These are phyloP conservation scores for Notolepis coatsorum DNA, from an alignment of 2,797 vertebrate genomes.

Conservation along the genomic window DNA sequence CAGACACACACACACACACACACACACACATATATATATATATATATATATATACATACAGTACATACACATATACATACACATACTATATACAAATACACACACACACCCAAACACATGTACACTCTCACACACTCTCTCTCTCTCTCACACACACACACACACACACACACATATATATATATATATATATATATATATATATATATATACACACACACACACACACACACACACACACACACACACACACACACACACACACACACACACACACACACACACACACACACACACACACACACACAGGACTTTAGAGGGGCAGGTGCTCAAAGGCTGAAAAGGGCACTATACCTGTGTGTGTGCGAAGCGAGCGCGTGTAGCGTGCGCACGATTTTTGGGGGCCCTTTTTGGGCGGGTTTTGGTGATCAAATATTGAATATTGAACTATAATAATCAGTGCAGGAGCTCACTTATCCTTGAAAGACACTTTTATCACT, in stretches of 20 bases:
- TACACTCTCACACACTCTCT: constrained; percentile 3
- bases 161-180: background rate
- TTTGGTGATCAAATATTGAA: too few relatives aligned
- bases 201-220: background rate
- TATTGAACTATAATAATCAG: too few relatives aligned
- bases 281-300: constrained; percentile 15
- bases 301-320: background rate
- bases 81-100: background rate
- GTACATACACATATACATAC: constrained; percentile 3
- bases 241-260: background rate
- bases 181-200: background rate
- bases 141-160: constrained; percentile 23
- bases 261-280: too few relatives aligned
- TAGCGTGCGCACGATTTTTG: too few relatives aligned
- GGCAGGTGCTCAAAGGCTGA: too few relatives aligned
- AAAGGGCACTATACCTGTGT: too few relatives aligned
- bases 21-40: constrained; percentile 1
- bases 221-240: background rate
- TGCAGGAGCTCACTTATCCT: too few relatives aligned
- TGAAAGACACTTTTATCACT: too few relatives aligned
- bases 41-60: background rate
- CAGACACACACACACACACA: background rate
- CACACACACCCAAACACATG: constrained; percentile 7
- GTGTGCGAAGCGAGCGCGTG: too few relatives aligned
- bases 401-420: too few relatives aligned